These are phyloP conservation scores for Lordiphosa stackelbergi DNA, from an alignment of 1,140 invertebrate genomes.

Conservation along the genomic window DNA sequence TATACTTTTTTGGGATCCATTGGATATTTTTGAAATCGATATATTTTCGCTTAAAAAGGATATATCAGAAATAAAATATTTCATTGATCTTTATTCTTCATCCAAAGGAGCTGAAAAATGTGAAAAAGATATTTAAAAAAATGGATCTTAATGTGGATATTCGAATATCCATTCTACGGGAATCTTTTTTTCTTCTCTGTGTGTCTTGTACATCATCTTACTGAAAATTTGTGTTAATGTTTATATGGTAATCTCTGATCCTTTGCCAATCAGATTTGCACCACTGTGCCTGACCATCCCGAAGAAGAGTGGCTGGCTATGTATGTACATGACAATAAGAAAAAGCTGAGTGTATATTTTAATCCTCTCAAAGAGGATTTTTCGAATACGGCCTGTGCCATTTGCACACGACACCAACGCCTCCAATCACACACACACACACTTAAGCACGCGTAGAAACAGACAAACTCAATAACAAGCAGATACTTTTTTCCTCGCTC, in stretches of 20 bases:
- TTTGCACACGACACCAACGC: constrained; percentile 72
- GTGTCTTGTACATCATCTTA: no score
- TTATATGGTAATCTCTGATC: background rate
- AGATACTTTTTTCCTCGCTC: constrained; percentile 15
- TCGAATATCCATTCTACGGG: no score
- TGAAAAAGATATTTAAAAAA: no score
- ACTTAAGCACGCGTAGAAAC: constrained; percentile 9
- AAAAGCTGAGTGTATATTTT: constrained; percentile 63
- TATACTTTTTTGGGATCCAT: no score
- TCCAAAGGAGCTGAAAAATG: no score
- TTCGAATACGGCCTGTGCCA: constrained; percentile 53
- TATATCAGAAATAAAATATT: no score
- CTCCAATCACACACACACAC: constrained; percentile 10
- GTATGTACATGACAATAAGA: constrained; percentile 31
- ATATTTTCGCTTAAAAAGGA: no score
- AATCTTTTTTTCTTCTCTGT: no score
- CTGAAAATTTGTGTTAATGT: no score
- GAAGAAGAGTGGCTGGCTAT: constrained; percentile 30
- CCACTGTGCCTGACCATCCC: constrained; percentile 57
- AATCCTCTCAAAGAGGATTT: constrained; percentile 77
- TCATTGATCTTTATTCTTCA: no score
- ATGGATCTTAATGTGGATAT: no score
- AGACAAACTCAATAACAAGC: constrained; percentile 41
- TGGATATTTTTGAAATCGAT: no score
- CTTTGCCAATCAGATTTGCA: constrained; percentile 7